Percentiles rank a stretch among this genome's conserved stretches.
These are phyloP conservation scores for Dusona sp. DNA, from an alignment of 2,888 invertebrate genomes.

Conservation along the genomic window DNA sequence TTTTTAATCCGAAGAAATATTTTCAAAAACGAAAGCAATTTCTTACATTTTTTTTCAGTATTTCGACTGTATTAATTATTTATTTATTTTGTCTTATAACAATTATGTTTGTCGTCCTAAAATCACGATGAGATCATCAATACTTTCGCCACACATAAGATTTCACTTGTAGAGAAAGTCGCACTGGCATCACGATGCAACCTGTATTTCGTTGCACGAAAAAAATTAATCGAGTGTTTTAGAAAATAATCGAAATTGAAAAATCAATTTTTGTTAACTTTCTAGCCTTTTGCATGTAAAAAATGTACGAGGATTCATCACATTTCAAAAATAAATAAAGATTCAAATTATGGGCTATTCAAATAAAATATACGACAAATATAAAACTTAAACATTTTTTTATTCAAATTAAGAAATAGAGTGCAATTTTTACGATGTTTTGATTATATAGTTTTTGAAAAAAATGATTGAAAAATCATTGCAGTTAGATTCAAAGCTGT, in stretches of 20 bases:
- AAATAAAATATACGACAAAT: not conserved
- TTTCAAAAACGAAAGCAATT: not conserved
- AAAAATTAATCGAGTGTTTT: not conserved
- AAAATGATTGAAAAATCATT: not conserved
- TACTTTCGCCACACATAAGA: slow-evolving; percentile 64
- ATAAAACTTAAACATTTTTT: not conserved
- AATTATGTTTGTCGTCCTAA: not conserved
- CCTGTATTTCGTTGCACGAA: not conserved
- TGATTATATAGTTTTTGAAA: not conserved
- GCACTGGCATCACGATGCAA: slow-evolving; percentile 13
- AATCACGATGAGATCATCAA: slow-evolving; percentile 2
- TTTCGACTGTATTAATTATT: not conserved
- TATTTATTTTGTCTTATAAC: not conserved
- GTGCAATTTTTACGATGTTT: not conserved
- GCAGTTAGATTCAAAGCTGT: not conserved
- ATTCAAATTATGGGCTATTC: not conserved
- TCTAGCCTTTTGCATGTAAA: not conserved
- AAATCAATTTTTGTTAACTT: not conserved
- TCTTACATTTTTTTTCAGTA: not conserved
- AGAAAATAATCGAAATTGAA: not conserved
- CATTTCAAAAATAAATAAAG: not conserved
- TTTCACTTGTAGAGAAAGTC: slow-evolving; percentile 79
- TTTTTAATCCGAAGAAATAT: not conserved
- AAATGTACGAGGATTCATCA: not conserved
- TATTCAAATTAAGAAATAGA: not conserved